phyloP scores from a whole-genome alignment of 2,888 invertebrate genomes.

The Scaptomyza cyrtandrae region DNA sequence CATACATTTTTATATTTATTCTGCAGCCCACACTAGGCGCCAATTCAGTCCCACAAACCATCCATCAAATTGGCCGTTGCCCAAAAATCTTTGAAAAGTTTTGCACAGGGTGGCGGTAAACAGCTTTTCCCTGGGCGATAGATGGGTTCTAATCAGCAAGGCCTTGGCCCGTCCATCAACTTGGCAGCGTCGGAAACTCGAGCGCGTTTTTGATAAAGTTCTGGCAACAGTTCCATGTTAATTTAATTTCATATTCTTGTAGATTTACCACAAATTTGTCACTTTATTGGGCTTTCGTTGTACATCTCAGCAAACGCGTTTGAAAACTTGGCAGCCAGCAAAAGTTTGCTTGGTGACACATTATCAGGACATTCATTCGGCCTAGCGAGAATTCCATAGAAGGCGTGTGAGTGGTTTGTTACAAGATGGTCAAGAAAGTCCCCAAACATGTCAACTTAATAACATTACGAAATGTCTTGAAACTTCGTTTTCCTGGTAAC shows the following conservation, averaged over 20 bases:
- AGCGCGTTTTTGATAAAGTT: constrained; percentile 47
- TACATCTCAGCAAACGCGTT: constrained; percentile 41
- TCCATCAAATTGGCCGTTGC: constrained; percentile 64
- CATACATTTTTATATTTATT: background rate
- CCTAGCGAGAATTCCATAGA: constrained; percentile 2
- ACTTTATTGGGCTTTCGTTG: constrained; percentile 61
- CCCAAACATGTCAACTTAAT: constrained; percentile 44
- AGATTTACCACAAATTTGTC: constrained; percentile 67
- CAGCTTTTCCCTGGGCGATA: constrained; percentile 47
- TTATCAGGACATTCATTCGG: constrained; percentile 55
- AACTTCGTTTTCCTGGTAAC: constrained; percentile 5
- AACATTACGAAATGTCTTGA: constrained; percentile 21
- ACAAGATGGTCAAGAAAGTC: constrained; percentile 7
- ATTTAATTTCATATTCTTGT: constrained; percentile 70
- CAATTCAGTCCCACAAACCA: constrained; percentile 30
- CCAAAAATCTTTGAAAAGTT: constrained; percentile 56
- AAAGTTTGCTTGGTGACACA: constrained; percentile 62
- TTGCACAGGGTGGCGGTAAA: constrained; percentile 10
- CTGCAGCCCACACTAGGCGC: background rate
- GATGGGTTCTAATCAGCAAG: constrained; percentile 59
- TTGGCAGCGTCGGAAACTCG: constrained; percentile 12
- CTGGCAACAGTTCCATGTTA: constrained; percentile 62
- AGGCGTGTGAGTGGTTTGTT: background rate
- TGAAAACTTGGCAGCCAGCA: constrained; percentile 41
- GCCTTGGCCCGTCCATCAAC: constrained; percentile 40